A percentile compares a stretch with the other conserved stretches of the same genome.
These are phyloP conservation scores for Megathymus violae DNA, from an alignment of 1,140 invertebrate species.

Conservation along the genomic window DNA sequence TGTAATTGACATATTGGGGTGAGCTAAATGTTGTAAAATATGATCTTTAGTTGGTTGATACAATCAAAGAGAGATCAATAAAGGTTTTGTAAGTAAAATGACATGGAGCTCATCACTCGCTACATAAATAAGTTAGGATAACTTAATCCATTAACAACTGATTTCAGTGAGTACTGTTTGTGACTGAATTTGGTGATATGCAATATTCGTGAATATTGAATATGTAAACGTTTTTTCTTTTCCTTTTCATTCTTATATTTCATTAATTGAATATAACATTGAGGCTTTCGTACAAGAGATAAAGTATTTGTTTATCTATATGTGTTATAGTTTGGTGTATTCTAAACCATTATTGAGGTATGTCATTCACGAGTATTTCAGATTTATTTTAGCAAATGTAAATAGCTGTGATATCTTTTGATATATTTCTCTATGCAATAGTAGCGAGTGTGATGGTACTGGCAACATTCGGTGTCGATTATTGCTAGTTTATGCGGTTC, in stretches of 20 bases:
- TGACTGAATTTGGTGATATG: constrained; percentile 7
- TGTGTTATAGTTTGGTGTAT: too few relatives aligned
- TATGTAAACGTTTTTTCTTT: background rate
- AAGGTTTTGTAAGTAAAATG: too few relatives aligned
- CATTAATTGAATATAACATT: too few relatives aligned
- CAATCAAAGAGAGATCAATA: too few relatives aligned
- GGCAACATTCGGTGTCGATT: constrained; percentile 9
- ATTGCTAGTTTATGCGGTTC: background rate
- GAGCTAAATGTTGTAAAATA: background rate
- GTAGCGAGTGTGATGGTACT: background rate
- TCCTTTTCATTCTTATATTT: too few relatives aligned
- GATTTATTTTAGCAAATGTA: constrained; percentile 13
- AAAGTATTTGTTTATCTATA: too few relatives aligned
- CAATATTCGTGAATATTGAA: constrained; percentile 19
- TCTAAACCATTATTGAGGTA: too few relatives aligned
- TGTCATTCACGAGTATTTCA: constrained; percentile 24
- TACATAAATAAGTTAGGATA: constrained; percentile 9
- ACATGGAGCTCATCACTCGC: too few relatives aligned
- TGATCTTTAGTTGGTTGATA: too few relatives aligned
- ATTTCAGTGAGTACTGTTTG: constrained; percentile 22
- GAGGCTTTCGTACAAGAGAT: too few relatives aligned
- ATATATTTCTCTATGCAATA: constrained; percentile 21
- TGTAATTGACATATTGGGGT: background rate
- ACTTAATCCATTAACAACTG: constrained; percentile 30
- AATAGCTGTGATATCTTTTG: constrained; percentile 41